phyloP scores from a whole-genome alignment of 2,888 invertebrate species.

The Scaeva pyrastri region DNA sequence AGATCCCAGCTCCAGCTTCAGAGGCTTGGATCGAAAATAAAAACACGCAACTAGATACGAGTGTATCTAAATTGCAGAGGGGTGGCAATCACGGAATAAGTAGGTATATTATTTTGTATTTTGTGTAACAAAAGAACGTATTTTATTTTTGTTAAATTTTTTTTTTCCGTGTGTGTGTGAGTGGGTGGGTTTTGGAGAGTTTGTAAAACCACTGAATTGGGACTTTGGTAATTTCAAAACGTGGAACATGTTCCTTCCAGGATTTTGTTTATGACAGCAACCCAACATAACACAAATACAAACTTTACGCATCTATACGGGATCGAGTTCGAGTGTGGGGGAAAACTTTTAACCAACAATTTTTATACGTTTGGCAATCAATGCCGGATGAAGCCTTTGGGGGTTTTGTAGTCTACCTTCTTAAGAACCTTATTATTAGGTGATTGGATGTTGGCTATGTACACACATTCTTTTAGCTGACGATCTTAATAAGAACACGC shows the following conservation, averaged over 20 bases:
- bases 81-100: neutral
- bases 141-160: neutral
- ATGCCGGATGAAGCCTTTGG: too few species aligned
- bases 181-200: too few species aligned
- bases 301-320: neutral
- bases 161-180: neutral
- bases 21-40: conserved; percentile 17
- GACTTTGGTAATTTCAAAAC: neutral
- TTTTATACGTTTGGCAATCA: neutral
- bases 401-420: too few species aligned
- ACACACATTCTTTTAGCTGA: too few species aligned
- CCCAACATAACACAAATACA: neutral
- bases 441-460: too few species aligned
- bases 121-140: neutral
- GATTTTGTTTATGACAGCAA: neutral
- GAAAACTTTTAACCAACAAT: neutral
- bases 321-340: neutral
- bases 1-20: too few species aligned
- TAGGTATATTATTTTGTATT: conserved; percentile 16
- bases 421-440: too few species aligned
- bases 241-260: neutral
- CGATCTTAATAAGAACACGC: too few species aligned
- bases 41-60: neutral
- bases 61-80: neutral
- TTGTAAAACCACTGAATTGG: neutral